These are phyloP conservation scores for Apodemia hepburni DNA, from an alignment of 2,888 invertebrate species.

Conservation along the genomic window DNA sequence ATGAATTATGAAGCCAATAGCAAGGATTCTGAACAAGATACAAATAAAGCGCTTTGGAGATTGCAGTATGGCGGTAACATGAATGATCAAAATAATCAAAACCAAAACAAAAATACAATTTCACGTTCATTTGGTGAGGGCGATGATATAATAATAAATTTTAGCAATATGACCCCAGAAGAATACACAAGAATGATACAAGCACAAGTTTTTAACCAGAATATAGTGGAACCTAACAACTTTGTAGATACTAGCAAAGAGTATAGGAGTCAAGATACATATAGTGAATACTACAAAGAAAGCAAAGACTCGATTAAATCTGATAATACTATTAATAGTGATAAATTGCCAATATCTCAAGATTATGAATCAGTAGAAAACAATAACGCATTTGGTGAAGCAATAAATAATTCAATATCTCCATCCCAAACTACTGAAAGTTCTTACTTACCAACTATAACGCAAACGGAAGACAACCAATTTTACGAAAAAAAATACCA, in stretches of 20 bases:
- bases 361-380: background rate
- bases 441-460: background rate
- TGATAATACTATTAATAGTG: background rate
- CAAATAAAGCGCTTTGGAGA: conserved; percentile 63
- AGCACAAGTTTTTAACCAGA: conserved; percentile 45
- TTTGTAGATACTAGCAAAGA: conserved; percentile 24
- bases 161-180: conserved; percentile 64
- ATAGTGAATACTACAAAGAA: background rate
- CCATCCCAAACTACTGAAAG: background rate
- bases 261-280: background rate
- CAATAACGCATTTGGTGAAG: background rate
- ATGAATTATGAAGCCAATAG: conserved; percentile 63
- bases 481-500: conserved; percentile 23
- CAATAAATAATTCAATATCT: background rate
- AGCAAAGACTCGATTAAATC: background rate
- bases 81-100: conserved; percentile 39
- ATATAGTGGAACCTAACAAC: conserved; percentile 33
- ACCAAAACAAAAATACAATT: conserved; percentile 59
- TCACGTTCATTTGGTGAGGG: conserved; percentile 64
- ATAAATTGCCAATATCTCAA: background rate
- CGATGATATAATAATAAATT: conserved; percentile 67
- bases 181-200: conserved; percentile 64
- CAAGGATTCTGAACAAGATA: conserved; percentile 58
- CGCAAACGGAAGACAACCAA: conserved; percentile 3
- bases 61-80: conserved; percentile 68